These are phyloP conservation scores for Junonia oenone DNA, from an alignment of 2,888 invertebrate genomes.

Conservation along the genomic window DNA sequence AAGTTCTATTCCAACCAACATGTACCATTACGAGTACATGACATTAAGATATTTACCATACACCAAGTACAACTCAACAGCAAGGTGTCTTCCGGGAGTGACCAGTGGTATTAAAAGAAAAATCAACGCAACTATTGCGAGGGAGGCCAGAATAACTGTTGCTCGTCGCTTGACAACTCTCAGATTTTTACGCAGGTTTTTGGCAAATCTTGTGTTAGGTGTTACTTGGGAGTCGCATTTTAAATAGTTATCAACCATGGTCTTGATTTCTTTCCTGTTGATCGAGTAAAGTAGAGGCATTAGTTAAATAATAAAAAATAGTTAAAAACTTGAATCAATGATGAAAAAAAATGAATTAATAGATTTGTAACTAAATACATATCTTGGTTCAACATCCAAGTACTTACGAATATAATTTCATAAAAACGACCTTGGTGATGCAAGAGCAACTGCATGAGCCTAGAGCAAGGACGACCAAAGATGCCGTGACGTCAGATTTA, in stretches of 20 bases:
- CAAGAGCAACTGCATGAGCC: constrained; percentile 43
- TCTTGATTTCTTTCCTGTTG: constrained; percentile 38
- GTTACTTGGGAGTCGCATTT: constrained; percentile 34
- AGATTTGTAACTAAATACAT: too few relatives aligned
- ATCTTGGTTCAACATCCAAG: background rate
- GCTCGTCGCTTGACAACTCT: constrained; percentile 45
- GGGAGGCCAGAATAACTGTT: constrained; percentile 42
- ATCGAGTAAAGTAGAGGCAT: too few relatives aligned
- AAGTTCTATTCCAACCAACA: too few relatives aligned
- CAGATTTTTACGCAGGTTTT: constrained; percentile 32
- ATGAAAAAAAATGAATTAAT: too few relatives aligned
- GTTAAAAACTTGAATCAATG: too few relatives aligned
- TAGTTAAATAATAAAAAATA: too few relatives aligned
- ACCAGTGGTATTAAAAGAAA: constrained; percentile 39
- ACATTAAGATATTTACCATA: constrained; percentile 32
- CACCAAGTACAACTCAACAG: constrained; percentile 37
- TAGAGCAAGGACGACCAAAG: constrained; percentile 42
- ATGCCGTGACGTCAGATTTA: constrained; percentile 37
- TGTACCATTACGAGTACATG: background rate
- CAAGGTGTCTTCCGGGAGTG: constrained; percentile 40
- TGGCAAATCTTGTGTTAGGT: constrained; percentile 38
- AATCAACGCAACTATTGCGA: constrained; percentile 38
- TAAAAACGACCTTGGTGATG: constrained; percentile 42
- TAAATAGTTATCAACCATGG: constrained; percentile 38
- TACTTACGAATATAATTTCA: constrained; percentile 43